Evolutionary conservation across 2,797 vertebrate genomes (phyloP), one percentile per base, ranked within the genome.

Genomic region (Heteromormyrus szaboi): DNA sequence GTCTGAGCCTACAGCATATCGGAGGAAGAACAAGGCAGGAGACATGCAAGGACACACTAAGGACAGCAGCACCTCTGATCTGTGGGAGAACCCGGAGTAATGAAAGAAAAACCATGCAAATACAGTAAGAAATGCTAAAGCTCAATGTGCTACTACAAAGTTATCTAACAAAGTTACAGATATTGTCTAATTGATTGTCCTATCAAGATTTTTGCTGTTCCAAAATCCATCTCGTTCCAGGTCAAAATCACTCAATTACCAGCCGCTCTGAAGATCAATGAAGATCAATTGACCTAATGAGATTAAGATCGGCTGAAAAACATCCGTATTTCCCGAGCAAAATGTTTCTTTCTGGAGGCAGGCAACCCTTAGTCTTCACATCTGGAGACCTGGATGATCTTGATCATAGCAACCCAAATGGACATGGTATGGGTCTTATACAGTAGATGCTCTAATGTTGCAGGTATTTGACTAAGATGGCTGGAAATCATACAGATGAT

Each of bases 361-460:
- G 33, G 88, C 85, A 53, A 65, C 53, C 19, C 41, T 89, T 88
- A 85, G 62, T 89, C 86, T 89, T 85, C 56, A 59, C 29, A 51
- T 50, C 8, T 84, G 88, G 65, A 72, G 65, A 5, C 29, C 76
- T 22, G 25, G 37, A 62, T 54, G 79, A 76, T 84, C 53, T 65
- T 19, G 59, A 46, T 53, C 68, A 51, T 79, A 68, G 90, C 88
- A 87, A 25, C 48, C 51, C 46, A 56, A 85, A 88, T 25, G 29
- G 86, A 59, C 72, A 29, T 29, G 14, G 19, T 65, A 22, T 19
- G 56, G 33, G 9, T 37, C 29, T 22, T 3, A 37, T 44, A 54
- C 2, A 37, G 37, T 37, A 37, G 37, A 3, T 33, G 86, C 37
- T 59, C 9, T 22, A 22, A 44, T 25, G 44, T 48, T 8, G 5